Percentiles rank a stretch among this genome's conserved stretches.
Evolutionary conservation across 2,888 invertebrate species (phyloP).

Genomic region (Cylindroiulus punctatus): DNA sequence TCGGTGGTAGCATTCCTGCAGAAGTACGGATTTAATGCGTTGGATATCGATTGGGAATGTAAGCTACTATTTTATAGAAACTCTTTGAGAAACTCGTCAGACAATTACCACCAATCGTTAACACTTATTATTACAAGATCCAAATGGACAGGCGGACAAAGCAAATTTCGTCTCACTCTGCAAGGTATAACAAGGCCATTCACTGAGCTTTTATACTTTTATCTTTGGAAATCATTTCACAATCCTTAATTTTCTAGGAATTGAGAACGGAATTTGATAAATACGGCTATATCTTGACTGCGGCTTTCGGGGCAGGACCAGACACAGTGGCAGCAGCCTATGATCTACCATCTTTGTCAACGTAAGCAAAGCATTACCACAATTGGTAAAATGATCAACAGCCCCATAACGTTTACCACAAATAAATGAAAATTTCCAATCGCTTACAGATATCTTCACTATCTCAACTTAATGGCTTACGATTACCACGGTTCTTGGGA

Average conservation of each 20-base stretch:
- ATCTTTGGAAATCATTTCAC: too few species aligned
- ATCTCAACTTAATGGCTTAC: conserved; percentile 64
- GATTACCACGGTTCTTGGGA: conserved; percentile 64
- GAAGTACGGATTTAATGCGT: conserved; percentile 39
- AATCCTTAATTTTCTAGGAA: too few species aligned
- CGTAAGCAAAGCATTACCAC: not conserved
- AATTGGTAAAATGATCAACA: too few species aligned
- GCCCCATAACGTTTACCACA: too few species aligned
- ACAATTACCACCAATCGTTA: too few species aligned
- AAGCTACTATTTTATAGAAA: too few species aligned
- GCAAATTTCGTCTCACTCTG: conserved; percentile 24
- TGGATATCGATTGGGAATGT: too few species aligned
- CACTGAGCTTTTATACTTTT: too few species aligned
- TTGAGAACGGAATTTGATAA: conserved; percentile 70
- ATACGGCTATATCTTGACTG: conserved; percentile 70
- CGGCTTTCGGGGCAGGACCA: conserved; percentile 72
- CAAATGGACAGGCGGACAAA: conserved; percentile 8
- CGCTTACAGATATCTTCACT: conserved; percentile 63
- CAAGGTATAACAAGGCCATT: too few species aligned
- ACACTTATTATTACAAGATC: too few species aligned
- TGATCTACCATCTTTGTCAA: conserved; percentile 67
- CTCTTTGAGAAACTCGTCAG: too few species aligned
- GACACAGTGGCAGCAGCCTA: conserved; percentile 70
- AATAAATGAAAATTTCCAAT: too few species aligned
- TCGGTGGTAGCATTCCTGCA: conserved; percentile 25